Conservation (phyloP, 2,888 invertebrate species). For the Lamellibrachia satsuma region DNA sequence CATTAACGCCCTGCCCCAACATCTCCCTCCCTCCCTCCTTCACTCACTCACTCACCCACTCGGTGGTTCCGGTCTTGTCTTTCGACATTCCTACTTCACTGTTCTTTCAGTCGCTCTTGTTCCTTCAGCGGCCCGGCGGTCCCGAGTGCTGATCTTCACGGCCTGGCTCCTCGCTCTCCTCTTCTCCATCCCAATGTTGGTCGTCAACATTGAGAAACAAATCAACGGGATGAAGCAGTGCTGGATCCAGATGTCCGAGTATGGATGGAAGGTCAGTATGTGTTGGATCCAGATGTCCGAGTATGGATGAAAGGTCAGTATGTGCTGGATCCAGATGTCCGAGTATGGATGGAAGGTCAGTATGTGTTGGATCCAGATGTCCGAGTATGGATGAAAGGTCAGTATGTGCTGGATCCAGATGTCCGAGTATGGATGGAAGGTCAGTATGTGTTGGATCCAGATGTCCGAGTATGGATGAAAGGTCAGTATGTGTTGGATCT, state of each 20-base stretch:
- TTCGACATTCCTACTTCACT: background rate
- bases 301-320: conserved; percentile 51
- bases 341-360: conserved; percentile 52
- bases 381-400: conserved; percentile 48
- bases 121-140: conserved; percentile 47
- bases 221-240: conserved; percentile 34
- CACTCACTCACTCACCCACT: background rate
- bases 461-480: conserved; percentile 47
- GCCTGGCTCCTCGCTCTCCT: conserved; percentile 53
- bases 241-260: conserved; percentile 30
- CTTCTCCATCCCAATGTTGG: conserved; percentile 49
- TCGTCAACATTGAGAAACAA: conserved; percentile 33
- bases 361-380: conserved; percentile 34
- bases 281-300: conserved; percentile 36
- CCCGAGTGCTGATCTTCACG: conserved; percentile 48
- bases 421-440: conserved; percentile 49
- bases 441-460: conserved; percentile 39
- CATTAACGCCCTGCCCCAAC: background rate
- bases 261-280: background rate
- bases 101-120: background rate
- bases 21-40: background rate
- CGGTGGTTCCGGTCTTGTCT: too few species aligned
- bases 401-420: conserved; percentile 34
- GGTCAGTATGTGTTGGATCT: conserved; percentile 43
- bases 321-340: conserved; percentile 34